These are phyloP conservation scores for Drosophila pseudoananassae DNA, from an alignment of 1,140 invertebrate genomes.

Conservation along the genomic window DNA sequence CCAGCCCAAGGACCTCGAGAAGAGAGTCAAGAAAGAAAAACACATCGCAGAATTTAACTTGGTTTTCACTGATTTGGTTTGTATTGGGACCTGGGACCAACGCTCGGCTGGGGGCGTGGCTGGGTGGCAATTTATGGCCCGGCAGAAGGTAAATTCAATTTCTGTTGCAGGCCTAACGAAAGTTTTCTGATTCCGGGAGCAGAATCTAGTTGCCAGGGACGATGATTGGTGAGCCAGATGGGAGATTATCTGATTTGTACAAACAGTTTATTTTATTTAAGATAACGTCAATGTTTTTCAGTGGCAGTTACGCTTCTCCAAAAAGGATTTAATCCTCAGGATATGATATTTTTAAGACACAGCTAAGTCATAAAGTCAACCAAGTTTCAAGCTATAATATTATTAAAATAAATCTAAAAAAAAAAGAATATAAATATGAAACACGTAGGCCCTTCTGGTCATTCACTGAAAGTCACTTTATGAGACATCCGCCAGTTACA, in stretches of 20 bases:
- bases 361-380: neutral
- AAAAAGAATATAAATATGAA: neutral
- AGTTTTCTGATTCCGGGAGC: constrained; percentile 23
- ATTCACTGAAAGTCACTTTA: neutral
- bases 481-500: neutral
- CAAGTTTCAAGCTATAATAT: too few relatives aligned
- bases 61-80: constrained; percentile 58
- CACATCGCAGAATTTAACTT: constrained; percentile 55
- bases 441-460: too few relatives aligned
- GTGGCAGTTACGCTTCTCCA: too few relatives aligned
- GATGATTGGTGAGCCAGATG: constrained; percentile 40
- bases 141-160: constrained; percentile 77
- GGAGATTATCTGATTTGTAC: constrained; percentile 43
- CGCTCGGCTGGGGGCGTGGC: neutral
- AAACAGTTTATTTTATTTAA: constrained; percentile 27
- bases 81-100: constrained; percentile 10
- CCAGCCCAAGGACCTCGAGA: constrained; percentile 34
- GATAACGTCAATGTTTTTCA: neutral
- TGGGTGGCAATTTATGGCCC: constrained; percentile 63
- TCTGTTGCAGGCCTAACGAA: constrained; percentile 40
- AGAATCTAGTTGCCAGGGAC: constrained; percentile 25
- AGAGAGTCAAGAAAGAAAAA: constrained; percentile 19
- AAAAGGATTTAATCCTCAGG: too few relatives aligned
- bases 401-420: too few relatives aligned
- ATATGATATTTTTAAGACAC: too few relatives aligned